Conservation (phyloP, 2,888 invertebrate species). For the Lydus trimaculatus region DNA sequence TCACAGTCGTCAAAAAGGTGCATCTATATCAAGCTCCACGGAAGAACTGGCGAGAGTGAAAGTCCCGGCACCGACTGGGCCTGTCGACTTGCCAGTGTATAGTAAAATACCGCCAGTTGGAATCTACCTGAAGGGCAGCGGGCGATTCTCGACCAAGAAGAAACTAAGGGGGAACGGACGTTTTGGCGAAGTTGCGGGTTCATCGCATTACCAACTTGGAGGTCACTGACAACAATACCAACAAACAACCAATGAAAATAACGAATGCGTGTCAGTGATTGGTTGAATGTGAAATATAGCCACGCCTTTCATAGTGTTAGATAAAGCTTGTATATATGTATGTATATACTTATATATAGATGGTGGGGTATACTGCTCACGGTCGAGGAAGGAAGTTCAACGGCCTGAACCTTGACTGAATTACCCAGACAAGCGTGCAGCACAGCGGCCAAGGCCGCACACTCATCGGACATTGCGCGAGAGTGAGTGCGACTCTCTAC, state of each 20-base stretch:
- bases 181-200: slow-evolving; percentile 68
- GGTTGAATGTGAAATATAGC: slow-evolving; percentile 40
- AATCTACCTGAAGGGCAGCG: slow-evolving; percentile 60
- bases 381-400: slow-evolving; percentile 69
- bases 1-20: slow-evolving; percentile 8
- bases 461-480: slow-evolving; percentile 18
- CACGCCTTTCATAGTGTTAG: slow-evolving; percentile 15
- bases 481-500: slow-evolving; percentile 49
- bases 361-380: slow-evolving; percentile 46
- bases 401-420: slow-evolving; percentile 88
- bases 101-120: slow-evolving; percentile 56
- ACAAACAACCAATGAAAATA: slow-evolving; percentile 62
- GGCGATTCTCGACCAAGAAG: slow-evolving; percentile 52
- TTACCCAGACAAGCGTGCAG: slow-evolving; percentile 71
- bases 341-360: slow-evolving; percentile 1
- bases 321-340: not conserved
- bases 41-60: slow-evolving; percentile 61
- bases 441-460: slow-evolving; percentile 57
- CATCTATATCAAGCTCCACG: slow-evolving; percentile 47
- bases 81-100: slow-evolving; percentile 53
- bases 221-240: slow-evolving; percentile 81
- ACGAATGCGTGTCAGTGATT: slow-evolving; percentile 57
- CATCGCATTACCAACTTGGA: slow-evolving; percentile 82
- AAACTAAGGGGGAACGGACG: slow-evolving; percentile 60
- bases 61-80: slow-evolving; percentile 61